A percentile compares a stretch with the other conserved stretches of the same genome.
phyloP scores from a whole-genome alignment of 2,113 vertebrate species.

The Fulica atra region DNA sequence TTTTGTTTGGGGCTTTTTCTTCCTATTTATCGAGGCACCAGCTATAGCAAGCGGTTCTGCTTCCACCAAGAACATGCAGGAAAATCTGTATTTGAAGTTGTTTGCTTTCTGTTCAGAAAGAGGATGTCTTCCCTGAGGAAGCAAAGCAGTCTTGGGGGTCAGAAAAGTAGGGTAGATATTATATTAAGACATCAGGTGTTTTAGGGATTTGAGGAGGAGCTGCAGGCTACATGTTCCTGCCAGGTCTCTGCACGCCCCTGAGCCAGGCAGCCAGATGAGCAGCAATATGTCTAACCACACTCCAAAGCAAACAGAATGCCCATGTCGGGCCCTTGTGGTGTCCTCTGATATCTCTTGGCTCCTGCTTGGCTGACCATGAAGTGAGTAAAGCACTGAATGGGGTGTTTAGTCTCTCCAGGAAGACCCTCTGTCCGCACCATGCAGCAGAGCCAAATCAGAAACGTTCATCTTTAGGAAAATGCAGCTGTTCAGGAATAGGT shows the following conservation, averaged over 20 bases:
- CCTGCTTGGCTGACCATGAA: not conserved
- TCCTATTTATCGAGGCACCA: not conserved
- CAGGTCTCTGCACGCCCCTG: fast-evolving
- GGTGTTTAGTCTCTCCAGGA: not conserved
- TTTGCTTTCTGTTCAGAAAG: not conserved
- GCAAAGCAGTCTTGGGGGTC: not conserved
- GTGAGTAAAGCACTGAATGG: fast-evolving
- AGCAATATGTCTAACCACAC: fast-evolving
- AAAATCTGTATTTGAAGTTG: not conserved
- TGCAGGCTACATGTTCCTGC: fast-evolving
- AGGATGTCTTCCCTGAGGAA: not conserved
- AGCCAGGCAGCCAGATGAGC: fast-evolving
- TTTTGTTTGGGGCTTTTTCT: not conserved
- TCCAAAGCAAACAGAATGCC: not conserved
- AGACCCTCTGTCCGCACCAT: fast-evolving
- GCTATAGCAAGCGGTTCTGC: not conserved
- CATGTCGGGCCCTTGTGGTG: fast-evolving
- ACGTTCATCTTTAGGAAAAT: too few relatives aligned
- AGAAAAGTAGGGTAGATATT: not conserved
- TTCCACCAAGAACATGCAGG: not conserved
- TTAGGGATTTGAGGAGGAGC: not conserved
- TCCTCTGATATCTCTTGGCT: not conserved
- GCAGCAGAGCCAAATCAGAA: not conserved
- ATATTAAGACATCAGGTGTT: too few relatives aligned
- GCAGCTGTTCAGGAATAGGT: not conserved